phyloP scores from a whole-genome alignment of 2,113 vertebrate genomes.

The Daphoenositta chrysoptera region DNA sequence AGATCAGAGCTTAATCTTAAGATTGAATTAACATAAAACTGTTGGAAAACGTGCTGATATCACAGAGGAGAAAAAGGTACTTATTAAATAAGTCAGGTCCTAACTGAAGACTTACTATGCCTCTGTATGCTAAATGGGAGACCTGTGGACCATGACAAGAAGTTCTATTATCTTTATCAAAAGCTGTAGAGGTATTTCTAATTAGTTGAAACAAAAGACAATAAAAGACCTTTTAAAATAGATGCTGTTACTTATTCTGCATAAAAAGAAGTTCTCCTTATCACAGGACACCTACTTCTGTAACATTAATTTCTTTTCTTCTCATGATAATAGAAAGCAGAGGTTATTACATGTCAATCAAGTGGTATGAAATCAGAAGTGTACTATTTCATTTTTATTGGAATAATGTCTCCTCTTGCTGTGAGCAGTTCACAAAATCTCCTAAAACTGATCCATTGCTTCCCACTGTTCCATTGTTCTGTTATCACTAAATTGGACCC shows the following conservation, averaged over 20 bases:
- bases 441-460: too few relatives aligned
- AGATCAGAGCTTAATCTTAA: background rate
- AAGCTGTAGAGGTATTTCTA: background rate
- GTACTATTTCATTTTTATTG: background rate
- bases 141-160: background rate
- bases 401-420: background rate
- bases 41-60: background rate
- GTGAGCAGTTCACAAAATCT: background rate
- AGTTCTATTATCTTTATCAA: background rate
- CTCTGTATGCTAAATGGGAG: background rate
- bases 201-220: background rate
- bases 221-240: background rate
- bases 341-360: background rate
- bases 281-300: background rate
- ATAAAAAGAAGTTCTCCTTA: background rate
- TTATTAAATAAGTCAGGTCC: background rate
- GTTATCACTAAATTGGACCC: background rate
- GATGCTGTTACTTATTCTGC: background rate
- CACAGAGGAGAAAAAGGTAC: background rate
- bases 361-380: background rate
- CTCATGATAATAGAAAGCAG: background rate
- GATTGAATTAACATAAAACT: background rate
- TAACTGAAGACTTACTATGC: background rate
- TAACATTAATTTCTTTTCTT: background rate
- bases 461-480: background rate